Evolutionary conservation across 2,113 vertebrate species (phyloP).

Genomic region (Heterotis niloticus): DNA sequence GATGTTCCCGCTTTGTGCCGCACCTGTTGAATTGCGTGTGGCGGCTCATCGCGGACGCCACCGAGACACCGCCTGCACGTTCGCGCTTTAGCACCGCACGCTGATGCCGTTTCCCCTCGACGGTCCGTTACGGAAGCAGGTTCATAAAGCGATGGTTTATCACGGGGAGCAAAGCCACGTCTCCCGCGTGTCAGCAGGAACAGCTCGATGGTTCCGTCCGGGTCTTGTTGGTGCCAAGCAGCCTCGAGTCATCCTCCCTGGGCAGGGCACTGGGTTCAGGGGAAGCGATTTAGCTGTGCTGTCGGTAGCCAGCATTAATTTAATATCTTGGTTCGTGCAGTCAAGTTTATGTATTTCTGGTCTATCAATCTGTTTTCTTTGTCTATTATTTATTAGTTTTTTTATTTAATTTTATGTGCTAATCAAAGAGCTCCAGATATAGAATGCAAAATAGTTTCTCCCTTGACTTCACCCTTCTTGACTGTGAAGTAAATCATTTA

Average conservation of each 20-base stretch:
- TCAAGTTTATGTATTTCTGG: neutral
- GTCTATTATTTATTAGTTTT: neutral
- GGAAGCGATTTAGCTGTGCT: neutral
- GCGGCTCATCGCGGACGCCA: no score
- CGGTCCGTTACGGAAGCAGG: neutral
- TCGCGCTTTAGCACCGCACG: neutral
- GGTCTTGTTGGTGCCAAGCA: neutral
- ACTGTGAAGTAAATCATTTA: constrained; percentile 24
- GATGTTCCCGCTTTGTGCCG: neutral
- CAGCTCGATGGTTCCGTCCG: neutral
- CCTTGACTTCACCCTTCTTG: neutral
- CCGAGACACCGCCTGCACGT: neutral
- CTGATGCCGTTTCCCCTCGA: neutral
- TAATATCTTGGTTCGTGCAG: neutral
- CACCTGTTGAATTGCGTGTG: neutral
- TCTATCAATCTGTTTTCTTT: neutral
- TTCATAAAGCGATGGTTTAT: no score
- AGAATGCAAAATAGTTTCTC: neutral
- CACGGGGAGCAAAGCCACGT: no score
- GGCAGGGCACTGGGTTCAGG: neutral
- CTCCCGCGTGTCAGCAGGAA: neutral
- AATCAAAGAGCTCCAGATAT: no score
- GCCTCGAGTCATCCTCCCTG: neutral
- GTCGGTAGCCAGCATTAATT: neutral
- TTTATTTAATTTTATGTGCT: neutral